phyloP scores from a whole-genome alignment of 92 coral and sea anemone species.

The Paragorgia papillata region DNA sequence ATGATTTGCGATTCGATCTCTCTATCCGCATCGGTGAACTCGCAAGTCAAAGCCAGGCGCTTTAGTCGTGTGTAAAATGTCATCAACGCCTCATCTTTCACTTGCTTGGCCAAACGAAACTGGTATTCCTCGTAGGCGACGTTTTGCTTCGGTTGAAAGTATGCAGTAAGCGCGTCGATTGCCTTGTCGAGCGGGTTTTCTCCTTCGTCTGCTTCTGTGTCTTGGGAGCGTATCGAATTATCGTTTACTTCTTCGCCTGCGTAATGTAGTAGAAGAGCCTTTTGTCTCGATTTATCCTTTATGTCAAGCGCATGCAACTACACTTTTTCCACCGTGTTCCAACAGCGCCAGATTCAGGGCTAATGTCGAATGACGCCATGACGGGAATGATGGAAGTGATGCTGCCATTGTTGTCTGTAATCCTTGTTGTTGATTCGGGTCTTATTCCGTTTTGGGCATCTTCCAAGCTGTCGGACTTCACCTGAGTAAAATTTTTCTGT shows the following conservation, averaged over 20 bases:
- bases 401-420: constrained; percentile 5
- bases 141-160: constrained; percentile 62
- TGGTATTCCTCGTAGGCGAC: constrained; percentile 59
- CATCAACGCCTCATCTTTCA: constrained; percentile 35
- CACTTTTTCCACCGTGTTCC: no score
- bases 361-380: neutral
- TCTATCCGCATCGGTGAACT: constrained; percentile 57
- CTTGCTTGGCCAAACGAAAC: constrained; percentile 56
- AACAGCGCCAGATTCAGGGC: no score
- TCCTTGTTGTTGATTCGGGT: neutral
- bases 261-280: constrained; percentile 53
- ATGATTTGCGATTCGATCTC: constrained; percentile 64
- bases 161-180: constrained; percentile 47
- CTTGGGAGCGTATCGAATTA: constrained; percentile 37
- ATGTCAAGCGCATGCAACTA: constrained; percentile 8
- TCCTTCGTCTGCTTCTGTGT: constrained; percentile 43
- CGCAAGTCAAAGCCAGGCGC: constrained; percentile 53
- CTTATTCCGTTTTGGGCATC: no score
- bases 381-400: neutral
- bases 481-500: neutral
- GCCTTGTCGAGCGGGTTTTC: constrained; percentile 58
- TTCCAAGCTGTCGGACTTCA: neutral
- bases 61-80: constrained; percentile 56
- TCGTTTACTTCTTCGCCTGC: constrained; percentile 60
- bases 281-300: constrained; percentile 25